Base-by-base conservation (phyloP, 2,888 invertebrate genomes). In the Zhuqinia jingwanae region DNA sequence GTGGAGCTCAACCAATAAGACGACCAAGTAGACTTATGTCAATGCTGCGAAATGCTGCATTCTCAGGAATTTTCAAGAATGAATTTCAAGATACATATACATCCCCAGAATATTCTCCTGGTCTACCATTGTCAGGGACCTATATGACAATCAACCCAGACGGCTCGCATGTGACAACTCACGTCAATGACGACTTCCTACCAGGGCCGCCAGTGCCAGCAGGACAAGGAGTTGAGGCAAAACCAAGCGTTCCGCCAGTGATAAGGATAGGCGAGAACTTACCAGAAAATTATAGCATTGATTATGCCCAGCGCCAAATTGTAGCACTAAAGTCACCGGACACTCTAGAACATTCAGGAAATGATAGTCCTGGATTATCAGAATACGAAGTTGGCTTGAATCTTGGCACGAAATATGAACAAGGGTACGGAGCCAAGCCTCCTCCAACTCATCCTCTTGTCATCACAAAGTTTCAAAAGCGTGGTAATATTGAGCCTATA, bases 321-420 rank as follows among this genome's bases (percentile, higher is more conserved):
- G 58, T 87, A 1, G 85, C 79, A 13, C 5, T 87, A 0, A 88
- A 88, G 42, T 81, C 87, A 20, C 88, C 88, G 30, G 85, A 88
- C n/a, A 76, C 36, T 6, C 15, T 87, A 2, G 82, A 70, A 42
- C 81, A 53, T 5, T 82, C 87, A 0, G 87, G 87, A 70, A 56
- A 58, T 63, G 30, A 30, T 3, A 68, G 25, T 22, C 81, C 87
- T 1, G 73, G 60, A 0, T 5, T 53, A 0, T 1, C 20, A 8
- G 73, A 87, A 20, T 82, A 78, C 22, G 82, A 82, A 0, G 17
- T 58, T 3, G 82, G 42, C 8, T 8, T 87, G 0, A 81, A 82
- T 15, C 63, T 87, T 0, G 87, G 87, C 0, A 77, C 70, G 2
- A 78, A 82, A 30, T 87, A 87, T 63, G 87, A 87, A 45, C 87